Evolutionary conservation across 92 coral and sea anemone genomes (phyloP).

Genomic region (Actinernus sp.): DNA sequence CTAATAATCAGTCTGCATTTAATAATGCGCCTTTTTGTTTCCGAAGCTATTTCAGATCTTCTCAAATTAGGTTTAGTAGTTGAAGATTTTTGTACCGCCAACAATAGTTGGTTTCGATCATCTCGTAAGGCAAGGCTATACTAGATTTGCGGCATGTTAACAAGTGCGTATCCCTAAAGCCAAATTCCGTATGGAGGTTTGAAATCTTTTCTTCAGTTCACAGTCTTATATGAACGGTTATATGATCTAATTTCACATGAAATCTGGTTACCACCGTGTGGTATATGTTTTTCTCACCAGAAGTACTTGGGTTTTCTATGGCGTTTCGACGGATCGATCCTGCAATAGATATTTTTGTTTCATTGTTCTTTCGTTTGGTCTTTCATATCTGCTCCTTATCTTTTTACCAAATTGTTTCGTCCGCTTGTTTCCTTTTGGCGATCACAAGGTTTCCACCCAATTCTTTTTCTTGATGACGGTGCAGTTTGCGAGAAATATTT

Average conservation of each 20-base stretch:
- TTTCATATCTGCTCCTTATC: slow-evolving; percentile 5
- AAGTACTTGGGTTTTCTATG: slow-evolving; percentile 16
- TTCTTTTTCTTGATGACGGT: no score
- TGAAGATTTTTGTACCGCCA: not conserved
- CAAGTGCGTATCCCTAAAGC: not conserved
- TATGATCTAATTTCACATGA: slow-evolving; percentile 12
- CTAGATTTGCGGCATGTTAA: slow-evolving; percentile 5
- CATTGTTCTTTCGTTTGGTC: slow-evolving; percentile 1
- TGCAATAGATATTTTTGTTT: not conserved
- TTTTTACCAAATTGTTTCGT: no score
- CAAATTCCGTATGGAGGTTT: no score
- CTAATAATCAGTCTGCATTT: not conserved
- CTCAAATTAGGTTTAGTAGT: not conserved
- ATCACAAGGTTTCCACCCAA: no score
- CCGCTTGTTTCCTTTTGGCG: no score
- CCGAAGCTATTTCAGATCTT: not conserved
- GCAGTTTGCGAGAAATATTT: no score
- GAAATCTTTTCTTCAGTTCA: not conserved
- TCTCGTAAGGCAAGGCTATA: not conserved
- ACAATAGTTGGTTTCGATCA: not conserved
- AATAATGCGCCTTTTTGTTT: not conserved
- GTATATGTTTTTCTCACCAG: slow-evolving; percentile 1
- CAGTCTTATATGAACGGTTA: not conserved
- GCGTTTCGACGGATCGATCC: not conserved
- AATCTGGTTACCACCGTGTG: slow-evolving; percentile 26